Evolutionary conservation across 2,113 vertebrate genomes (phyloP).

Genomic region (Salvelinus alpinus): DNA sequence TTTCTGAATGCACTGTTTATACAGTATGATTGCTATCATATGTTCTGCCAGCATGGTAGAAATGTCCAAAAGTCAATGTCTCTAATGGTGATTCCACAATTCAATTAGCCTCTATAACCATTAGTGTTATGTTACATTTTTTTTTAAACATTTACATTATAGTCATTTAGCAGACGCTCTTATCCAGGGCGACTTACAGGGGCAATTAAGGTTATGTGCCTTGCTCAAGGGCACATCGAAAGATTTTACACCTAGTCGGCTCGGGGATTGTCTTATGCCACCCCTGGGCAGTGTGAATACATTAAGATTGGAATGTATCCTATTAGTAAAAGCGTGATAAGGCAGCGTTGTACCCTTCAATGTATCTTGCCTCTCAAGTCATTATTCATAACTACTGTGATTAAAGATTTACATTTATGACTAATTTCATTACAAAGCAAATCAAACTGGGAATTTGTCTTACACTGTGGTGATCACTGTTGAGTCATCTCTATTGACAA

Average conservation of each 20-base stretch:
- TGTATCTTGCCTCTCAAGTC: neutral
- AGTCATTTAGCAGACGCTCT: too few relatives aligned
- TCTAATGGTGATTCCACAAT: neutral
- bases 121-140: too few relatives aligned
- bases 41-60: neutral
- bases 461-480: slow-evolving; percentile 34
- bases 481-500: slow-evolving; percentile 55
- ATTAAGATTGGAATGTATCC: neutral
- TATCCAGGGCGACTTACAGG: too few relatives aligned
- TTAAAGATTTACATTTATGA: slow-evolving; percentile 26
- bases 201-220: too few relatives aligned
- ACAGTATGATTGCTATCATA: neutral
- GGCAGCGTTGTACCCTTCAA: neutral
- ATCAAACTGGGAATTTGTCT: slow-evolving; percentile 45
- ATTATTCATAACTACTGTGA: slow-evolving; percentile 12
- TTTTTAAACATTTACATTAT: too few relatives aligned
- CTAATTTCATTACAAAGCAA: slow-evolving; percentile 14
- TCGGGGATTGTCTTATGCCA: too few relatives aligned
- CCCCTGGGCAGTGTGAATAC: too few relatives aligned
- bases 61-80: neutral
- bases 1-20: too few relatives aligned
- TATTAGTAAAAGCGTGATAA: neutral
- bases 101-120: neutral
- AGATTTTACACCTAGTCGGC: too few relatives aligned
- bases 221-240: too few relatives aligned